Evolutionary conservation across 2,888 invertebrate species (phyloP).

Genomic region (Pseudoips prasinana): DNA sequence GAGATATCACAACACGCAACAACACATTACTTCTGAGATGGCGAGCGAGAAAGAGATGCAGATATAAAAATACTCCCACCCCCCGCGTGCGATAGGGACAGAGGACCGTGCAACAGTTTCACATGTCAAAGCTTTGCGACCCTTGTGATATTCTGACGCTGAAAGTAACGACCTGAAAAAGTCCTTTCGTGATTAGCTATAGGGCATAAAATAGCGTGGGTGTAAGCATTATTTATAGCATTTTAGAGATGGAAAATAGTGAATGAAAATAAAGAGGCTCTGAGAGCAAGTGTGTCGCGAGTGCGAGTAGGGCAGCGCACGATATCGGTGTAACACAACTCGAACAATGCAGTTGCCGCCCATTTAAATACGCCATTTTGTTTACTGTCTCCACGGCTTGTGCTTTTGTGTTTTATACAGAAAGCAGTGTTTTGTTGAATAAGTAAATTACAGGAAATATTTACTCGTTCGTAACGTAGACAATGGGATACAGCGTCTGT

Average conservation of each 20-base stretch:
- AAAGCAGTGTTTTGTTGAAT: constrained; percentile 73
- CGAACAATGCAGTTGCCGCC: constrained; percentile 77
- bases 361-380: constrained; percentile 83
- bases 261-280: constrained; percentile 64
- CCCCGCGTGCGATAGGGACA: constrained; percentile 52
- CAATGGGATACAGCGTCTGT: constrained; percentile 35
- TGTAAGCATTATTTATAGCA: constrained; percentile 32
- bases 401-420: constrained; percentile 68
- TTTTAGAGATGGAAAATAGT: constrained; percentile 44
- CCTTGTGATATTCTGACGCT: constrained; percentile 35
- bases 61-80: constrained; percentile 61
- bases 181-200: constrained; percentile 13
- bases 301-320: constrained; percentile 59
- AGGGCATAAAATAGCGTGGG: constrained; percentile 31
- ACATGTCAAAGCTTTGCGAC: constrained; percentile 50
- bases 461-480: constrained; percentile 60
- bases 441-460: constrained; percentile 77
- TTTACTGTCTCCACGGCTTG: constrained; percentile 72
- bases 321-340: constrained; percentile 51
- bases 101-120: constrained; percentile 68
- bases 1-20: constrained; percentile 83
- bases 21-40: constrained; percentile 80
- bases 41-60: constrained; percentile 61
- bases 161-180: constrained; percentile 19
- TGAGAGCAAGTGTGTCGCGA: constrained; percentile 33